Evolutionary conservation across 2,797 vertebrate species (phyloP).

Genomic region (Sciaenops ocellatus): DNA sequence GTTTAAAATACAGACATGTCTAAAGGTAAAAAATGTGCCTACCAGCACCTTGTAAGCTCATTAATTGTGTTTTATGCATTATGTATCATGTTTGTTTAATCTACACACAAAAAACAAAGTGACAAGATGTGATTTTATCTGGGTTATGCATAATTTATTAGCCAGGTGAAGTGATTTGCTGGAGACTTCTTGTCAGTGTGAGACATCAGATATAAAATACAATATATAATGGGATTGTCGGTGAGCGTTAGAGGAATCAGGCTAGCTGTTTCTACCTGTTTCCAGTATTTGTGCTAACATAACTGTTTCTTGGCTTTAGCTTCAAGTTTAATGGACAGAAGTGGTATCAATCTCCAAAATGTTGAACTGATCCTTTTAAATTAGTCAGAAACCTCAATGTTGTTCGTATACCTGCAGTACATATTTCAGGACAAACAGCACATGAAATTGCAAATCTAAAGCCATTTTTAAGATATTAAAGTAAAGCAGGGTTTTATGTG

Average conservation of each 20-base stretch:
- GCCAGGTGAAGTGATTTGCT: not conserved
- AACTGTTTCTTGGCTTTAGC: not conserved
- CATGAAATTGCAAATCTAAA: not conserved
- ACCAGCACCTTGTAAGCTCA: not conserved
- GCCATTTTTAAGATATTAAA: not conserved
- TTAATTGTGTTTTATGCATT: not conserved
- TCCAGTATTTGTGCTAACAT: not conserved
- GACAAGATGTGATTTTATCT: too few relatives aligned
- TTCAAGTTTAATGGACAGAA: not conserved
- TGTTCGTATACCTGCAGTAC: not conserved
- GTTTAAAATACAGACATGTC: not conserved
- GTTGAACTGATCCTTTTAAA: too few relatives aligned
- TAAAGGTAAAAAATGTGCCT: not conserved
- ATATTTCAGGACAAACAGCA: not conserved
- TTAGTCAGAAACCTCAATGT: too few relatives aligned
- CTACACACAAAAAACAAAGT: not conserved
- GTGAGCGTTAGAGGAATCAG: not conserved
- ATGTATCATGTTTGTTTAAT: not conserved
- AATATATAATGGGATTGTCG: not conserved
- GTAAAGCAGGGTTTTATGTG: not conserved
- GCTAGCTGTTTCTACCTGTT: not conserved
- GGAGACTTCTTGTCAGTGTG: fast-evolving
- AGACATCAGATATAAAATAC: not conserved
- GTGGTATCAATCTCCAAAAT: not conserved
- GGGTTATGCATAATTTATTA: not conserved